Evolutionary conservation across 2,113 vertebrate species (phyloP).

Genomic region (Scatophagus argus): DNA sequence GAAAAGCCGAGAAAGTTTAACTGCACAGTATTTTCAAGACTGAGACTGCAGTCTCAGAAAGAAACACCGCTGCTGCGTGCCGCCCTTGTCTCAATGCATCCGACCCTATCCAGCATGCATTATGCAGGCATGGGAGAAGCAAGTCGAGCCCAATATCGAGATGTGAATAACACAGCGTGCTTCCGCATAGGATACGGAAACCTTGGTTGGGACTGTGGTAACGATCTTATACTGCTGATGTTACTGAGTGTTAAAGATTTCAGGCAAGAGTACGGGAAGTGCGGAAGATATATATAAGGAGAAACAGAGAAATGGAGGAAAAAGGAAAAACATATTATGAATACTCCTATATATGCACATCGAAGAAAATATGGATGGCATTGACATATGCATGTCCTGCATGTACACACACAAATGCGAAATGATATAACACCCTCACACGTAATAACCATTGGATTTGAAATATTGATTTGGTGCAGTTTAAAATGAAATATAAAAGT

Average conservation of each 20-base stretch:
- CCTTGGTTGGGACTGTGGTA: slow-evolving; percentile 77
- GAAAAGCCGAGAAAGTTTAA: slow-evolving; percentile 6
- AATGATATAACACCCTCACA: neutral
- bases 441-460: neutral
- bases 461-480: neutral
- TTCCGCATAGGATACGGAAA: slow-evolving; percentile 79
- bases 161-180: slow-evolving; percentile 81
- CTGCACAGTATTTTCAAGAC: slow-evolving; percentile 5
- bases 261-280: slow-evolving; percentile 61
- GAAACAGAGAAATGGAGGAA: slow-evolving; percentile 57
- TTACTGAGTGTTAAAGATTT: slow-evolving; percentile 86
- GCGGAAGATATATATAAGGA: slow-evolving; percentile 57
- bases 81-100: slow-evolving; percentile 35
- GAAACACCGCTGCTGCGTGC: slow-evolving; percentile 19
- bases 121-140: slow-evolving; percentile 75
- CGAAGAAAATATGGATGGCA: neutral
- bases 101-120: slow-evolving; percentile 67
- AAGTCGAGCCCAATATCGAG: slow-evolving; percentile 75
- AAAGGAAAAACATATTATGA: slow-evolving; percentile 84
- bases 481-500: slow-evolving; percentile 3
- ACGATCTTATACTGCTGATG: slow-evolving; percentile 84
- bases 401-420: neutral
- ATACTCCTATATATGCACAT: neutral
- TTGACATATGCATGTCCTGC: neutral
- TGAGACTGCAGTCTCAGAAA: slow-evolving; percentile 23